Percentiles rank a stretch among this genome's conserved stretches.
Conservation (phyloP, 2,888 invertebrate genomes). For the Nipponacmea schrenckii region DNA sequence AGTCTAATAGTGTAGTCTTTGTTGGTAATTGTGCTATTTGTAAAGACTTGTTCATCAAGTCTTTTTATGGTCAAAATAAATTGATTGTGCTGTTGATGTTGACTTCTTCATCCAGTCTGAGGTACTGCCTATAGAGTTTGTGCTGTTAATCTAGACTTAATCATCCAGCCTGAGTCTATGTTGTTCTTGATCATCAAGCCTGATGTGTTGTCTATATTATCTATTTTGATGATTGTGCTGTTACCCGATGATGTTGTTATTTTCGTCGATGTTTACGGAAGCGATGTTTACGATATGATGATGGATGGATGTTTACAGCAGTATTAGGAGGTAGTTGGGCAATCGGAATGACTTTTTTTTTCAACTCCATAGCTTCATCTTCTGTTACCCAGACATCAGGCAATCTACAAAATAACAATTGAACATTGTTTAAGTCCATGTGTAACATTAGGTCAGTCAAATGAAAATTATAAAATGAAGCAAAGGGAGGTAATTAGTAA, state of each 20-base stretch:
- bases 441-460: neutral
- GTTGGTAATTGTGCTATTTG: no score
- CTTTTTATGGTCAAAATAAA: no score
- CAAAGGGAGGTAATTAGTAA: neutral
- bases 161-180: no score
- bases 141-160: no score
- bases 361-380: slow-evolving; percentile 68
- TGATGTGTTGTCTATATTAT: no score
- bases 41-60: no score
- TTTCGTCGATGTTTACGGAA: slow-evolving; percentile 60
- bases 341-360: slow-evolving; percentile 63
- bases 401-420: slow-evolving; percentile 73
- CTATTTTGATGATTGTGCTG: no score
- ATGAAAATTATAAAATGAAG: neutral
- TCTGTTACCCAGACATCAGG: slow-evolving; percentile 89
- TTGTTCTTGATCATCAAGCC: no score
- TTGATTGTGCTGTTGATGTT: no score
- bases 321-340: slow-evolving; percentile 61
- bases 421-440: slow-evolving; percentile 3
- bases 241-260: slow-evolving; percentile 29
- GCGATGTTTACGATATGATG: slow-evolving; percentile 53
- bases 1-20: no score
- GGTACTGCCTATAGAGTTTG: no score
- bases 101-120: no score
- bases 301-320: slow-evolving; percentile 49